These are phyloP conservation scores for silkworm (Bombyx mori) DNA, from an alignment of 1,140 invertebrate species.

Conservation along the genomic window ASM3026992v2 NC_085126.1:4739001-4739500, in stretches of 20 bases:
- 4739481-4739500: too few relatives aligned
- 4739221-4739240: too few relatives aligned
- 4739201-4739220: too few relatives aligned
- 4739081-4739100: too few relatives aligned
- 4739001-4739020: too few relatives aligned
- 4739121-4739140: too few relatives aligned
- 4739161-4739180: background rate
- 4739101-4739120: too few relatives aligned
- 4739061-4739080: too few relatives aligned
- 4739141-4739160: background rate
- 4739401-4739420: slow-evolving; percentile 24
- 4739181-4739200: background rate
- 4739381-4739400: slow-evolving; percentile 41
- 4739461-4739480: slow-evolving; percentile 16
- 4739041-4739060: too few relatives aligned
- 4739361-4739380: slow-evolving; percentile 48
- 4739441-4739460: slow-evolving; percentile 34
- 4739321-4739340: slow-evolving; percentile 1
- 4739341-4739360: slow-evolving; percentile 20
- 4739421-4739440: slow-evolving; percentile 44
- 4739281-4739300: background rate
- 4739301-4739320: slow-evolving; percentile 1
- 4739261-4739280: too few relatives aligned
- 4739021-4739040: too few relatives aligned
- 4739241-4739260: too few relatives aligned